Base-by-base conservation (phyloP, 2,797 vertebrate genomes). In the Menidia menidia region DNA sequence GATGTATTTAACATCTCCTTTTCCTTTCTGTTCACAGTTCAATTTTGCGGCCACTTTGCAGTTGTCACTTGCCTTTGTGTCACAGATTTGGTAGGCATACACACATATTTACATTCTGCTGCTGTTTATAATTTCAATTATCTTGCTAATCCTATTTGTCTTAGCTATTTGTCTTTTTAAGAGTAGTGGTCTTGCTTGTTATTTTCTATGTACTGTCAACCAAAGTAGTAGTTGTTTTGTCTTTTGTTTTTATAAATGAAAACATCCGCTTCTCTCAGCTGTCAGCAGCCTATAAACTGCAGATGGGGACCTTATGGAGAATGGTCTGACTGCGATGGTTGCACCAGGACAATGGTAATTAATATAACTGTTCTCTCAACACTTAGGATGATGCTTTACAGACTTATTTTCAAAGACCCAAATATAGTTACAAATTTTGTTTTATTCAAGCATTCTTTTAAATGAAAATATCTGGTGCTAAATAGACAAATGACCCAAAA, bases 251-350 rank as follows among this genome's bases (percentile, higher is more conserved):
- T n/a, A 4, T 9, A 32, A 14, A 39, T 15, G 32, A 33, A 4
- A 0, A 9, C 76, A 1, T 59, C 2, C 3, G 0, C 64, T 42
- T 5, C 14, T 64, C 13, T 67, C 77, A 95, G 94, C 47, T 86
- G 88, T 81, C 79, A 87, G 59, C 81, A 58, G 69, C 92, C 89
- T 1, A 63, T 97, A 43, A 89, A 94, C 74, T 99, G 98, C 80
- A 89, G 56, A 67, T 99, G 97, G 96, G 92, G 87, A 25, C 47
- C 92, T 8, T 97, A 93, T 62, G 94, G 94, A 50, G 89, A 90
- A 9, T 99, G 97, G 98, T 96, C 97, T 0, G 95, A 96, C 70
- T 98, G 97, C 68, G 95, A 95, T 3, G 95, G 95, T 66, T 98
- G 97, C 82, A 94, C 93, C 32, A 93, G 90, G 13, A 96, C 93